phyloP scores from a whole-genome alignment of 1,140 invertebrate genomes.

The Arctopsyche grandis region DNA sequence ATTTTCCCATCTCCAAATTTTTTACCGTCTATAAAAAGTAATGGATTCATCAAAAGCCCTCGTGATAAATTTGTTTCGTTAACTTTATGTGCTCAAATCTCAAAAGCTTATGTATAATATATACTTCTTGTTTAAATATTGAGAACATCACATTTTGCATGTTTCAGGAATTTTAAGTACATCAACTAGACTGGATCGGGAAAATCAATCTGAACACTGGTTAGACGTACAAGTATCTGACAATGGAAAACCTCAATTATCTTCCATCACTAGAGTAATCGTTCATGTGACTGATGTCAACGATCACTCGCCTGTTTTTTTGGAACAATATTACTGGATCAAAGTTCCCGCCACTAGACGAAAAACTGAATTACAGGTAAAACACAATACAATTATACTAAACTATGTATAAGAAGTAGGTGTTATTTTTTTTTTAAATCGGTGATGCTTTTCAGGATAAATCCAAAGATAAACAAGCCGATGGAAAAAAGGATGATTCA shows the following conservation, averaged over 20 bases:
- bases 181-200: conserved; percentile 79
- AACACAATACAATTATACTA: not conserved
- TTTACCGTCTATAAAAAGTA: not conserved
- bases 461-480: conserved; percentile 17
- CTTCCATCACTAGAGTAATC: conserved; percentile 82
- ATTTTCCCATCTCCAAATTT: not conserved
- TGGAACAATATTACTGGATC: conserved; percentile 78
- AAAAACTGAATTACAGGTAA: conserved; percentile 69
- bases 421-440: not conserved
- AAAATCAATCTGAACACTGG: conserved; percentile 81
- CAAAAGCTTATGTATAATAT: too few relatives aligned
- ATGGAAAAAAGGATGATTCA: conserved; percentile 9
- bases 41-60: not conserved
- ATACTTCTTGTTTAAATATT: too few relatives aligned
- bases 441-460: not conserved
- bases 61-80: not conserved
- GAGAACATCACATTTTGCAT: too few relatives aligned
- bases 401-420: not conserved
- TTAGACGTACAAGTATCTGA: conserved; percentile 79
- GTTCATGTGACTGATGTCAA: conserved; percentile 83
- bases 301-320: conserved; percentile 80
- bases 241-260: conserved; percentile 76
- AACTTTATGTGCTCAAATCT: too few relatives aligned
- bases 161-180: conserved; percentile 79
- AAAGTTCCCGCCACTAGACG: conserved; percentile 73